Evolutionary conservation across 2,797 vertebrate genomes (phyloP), one percentile per base, ranked within the genome.

Genomic region (Ispidina lecontei): DNA sequence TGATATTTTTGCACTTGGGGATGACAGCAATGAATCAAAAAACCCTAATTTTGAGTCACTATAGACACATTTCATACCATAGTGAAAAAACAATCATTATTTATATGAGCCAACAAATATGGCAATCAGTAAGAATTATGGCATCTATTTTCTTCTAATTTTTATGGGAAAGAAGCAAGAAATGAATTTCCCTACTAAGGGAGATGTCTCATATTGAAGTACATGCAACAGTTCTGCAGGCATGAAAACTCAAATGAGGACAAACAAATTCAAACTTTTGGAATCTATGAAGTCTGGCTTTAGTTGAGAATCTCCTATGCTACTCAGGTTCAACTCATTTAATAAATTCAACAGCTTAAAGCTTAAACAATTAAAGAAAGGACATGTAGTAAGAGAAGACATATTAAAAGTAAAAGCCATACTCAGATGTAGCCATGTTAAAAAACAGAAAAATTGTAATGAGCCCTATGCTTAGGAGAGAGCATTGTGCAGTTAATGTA

Each of bases 401-500:
- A 56, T 77, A 93, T 91, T 96, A 95, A 90, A 96, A 96, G 87
- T 95, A 97, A 95, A 97, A 96, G 77, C 41, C 73, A 47, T 51
- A 69, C 71, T 95, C 62, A 49, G 87, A 95, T 92, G 87, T 84
- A 95, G 81, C 77, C 77, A 78, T 35, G 54, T 89, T 94, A 90
- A 94, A 93, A 94, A 96, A 82, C 5, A 90, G 63, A 84, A 83
- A 96, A 93, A 96, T 15, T 95, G 89, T 96, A 96, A 95, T 91
- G 83, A 97, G 74, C 78, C 72, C 91, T 89, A 93, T 86, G 91
- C 90, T 97, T 95, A 93, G 92, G 89, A 97, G 92, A 78, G 91
- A 96, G 91, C 92, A 95, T 91, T 96, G 96, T 97, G 95, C 90
- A 89, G 97, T 96, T 98, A 97, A 97, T 96, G 92, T 97, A 97